Evolutionary conservation across 2,797 vertebrate genomes (phyloP), one percentile per base, ranked within the genome.

Genomic region (Lycodopsis pacificus): DNA sequence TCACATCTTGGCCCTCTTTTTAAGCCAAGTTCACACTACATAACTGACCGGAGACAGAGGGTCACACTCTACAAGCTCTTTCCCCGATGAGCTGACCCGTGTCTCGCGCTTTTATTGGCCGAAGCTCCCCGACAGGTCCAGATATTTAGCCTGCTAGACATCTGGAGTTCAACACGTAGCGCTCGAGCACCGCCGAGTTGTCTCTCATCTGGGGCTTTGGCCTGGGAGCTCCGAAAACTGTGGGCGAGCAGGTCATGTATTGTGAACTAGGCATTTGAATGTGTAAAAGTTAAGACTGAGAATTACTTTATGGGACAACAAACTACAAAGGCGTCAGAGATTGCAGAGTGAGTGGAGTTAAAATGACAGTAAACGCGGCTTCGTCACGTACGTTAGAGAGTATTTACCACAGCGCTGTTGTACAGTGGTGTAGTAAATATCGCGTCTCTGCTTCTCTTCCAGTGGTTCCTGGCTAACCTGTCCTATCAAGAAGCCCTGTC

Each of bases 401-500:
- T 19, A 7, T 71, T 57, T 3, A 44, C 53, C 46, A n/a, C 38
- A 42, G 34, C 2, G 10, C 9, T 22, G 10, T 63, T 57, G 13
- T n/a, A 17, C 4, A 1, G 2, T 5, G n/a, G 3, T 42, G 19
- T 66, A 17, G 13, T 27, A 49, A 15, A 13, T 10, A 14, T 77
- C 71, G 11, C 17, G 54, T 71, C 4, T 5, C n/a, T 42, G 32
- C 10, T 6, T 73, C 74, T 90, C 81, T 72, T 86, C 20, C 74
- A 99, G 98, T 99, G 97, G 98, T 99, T 99, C 91, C 94, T 99
- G 92, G 98, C 98, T 80, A 99, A 98, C 89, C 95, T 99, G 57
- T 97, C 98, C 14, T 99, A 98, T 88, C 98, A 99, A 89, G 97
- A 99, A 90, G 98, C 98, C 30, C 94, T 99, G 68, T 98, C 97